Percentiles rank a stretch among this genome's conserved stretches.
Conservation (phyloP, 1,140 invertebrate genomes). For the Zaprionus lachaisei region DNA sequence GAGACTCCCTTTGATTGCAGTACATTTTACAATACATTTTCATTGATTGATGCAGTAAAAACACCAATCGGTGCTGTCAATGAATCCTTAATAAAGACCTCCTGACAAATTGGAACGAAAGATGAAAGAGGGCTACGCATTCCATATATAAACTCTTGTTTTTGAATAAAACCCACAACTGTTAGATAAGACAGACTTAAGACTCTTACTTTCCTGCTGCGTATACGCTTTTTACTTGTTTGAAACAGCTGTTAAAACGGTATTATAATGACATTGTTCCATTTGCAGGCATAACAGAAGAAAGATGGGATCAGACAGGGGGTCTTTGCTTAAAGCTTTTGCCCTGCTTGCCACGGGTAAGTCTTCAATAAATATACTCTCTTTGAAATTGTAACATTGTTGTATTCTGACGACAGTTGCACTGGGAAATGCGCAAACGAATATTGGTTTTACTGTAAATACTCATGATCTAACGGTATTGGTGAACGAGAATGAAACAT, state of each 20-base stretch:
- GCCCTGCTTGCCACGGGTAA: slow-evolving; percentile 31
- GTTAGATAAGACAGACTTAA: neutral
- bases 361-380: slow-evolving; percentile 9
- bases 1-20: slow-evolving; percentile 40
- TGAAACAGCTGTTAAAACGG: slow-evolving; percentile 9
- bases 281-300: slow-evolving; percentile 14
- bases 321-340: slow-evolving; percentile 15
- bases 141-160: neutral
- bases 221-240: neutral
- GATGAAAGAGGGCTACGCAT: neutral
- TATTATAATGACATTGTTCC: neutral
- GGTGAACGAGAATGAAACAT: slow-evolving; percentile 68
- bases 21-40: slow-evolving; percentile 33
- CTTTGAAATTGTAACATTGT: neutral
- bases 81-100: slow-evolving; percentile 29
- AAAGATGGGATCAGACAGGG: slow-evolving; percentile 6
- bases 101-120: neutral
- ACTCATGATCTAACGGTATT: slow-evolving; percentile 84
- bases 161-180: neutral
- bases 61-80: slow-evolving; percentile 30
- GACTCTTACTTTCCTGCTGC: neutral
- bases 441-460: slow-evolving; percentile 59
- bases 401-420: slow-evolving; percentile 28
- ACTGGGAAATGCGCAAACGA: slow-evolving; percentile 38
- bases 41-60: slow-evolving; percentile 33